Evolutionary conservation across 2,113 vertebrate species (phyloP), one percentile per base, ranked within the genome.

Genomic region (Ophthalmolycus amberensis): DNA sequence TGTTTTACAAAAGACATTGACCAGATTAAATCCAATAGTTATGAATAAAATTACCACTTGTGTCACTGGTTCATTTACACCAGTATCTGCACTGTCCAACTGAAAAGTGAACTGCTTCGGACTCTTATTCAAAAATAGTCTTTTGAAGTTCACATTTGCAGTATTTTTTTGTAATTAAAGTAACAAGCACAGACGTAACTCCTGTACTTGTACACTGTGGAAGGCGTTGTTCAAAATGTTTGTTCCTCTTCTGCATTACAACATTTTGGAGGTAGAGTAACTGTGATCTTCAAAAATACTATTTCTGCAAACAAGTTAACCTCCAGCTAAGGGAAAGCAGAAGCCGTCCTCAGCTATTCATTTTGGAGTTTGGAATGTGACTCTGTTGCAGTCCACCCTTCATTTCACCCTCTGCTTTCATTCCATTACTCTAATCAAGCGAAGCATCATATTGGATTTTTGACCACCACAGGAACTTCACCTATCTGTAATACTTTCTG

Each of bases 371-470:
- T 3, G 25, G 20, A 42, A 22, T 64, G 5, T 66, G 67, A 67
- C 73, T 66, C n/a, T 65, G 44, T 66, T 71, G 56, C n/a, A 11
- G 22, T 29, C 46, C 29, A 67, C 25, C 32, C 68, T 32, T 82
- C 50, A 56, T 79, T 84, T 79, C 37, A 65, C 72, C 56, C 50
- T 34, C 65, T 42, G 22, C 32, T 60, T 74, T 14, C 42, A 56
- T 75, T 71, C 11, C 32, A 79, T 84, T 85, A 79, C 85, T 89
- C n/a, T 66, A 82, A 93, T 88, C 85, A 76, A 76, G n/a, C 8
- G 9, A 67, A 82, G 62, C 66, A 87, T 87, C 89, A 80, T 84
- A 92, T 87, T 91, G 81, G 58, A 86, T 88, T 92, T 75, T 52
- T 82, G 79, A 69, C 73, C 80, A 84, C 38, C 34, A 80, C 37